A percentile compares a stretch with the other conserved stretches of the same genome.
Evolutionary conservation across 2,797 vertebrate genomes (phyloP).

Genomic region (Allobates femoralis): DNA sequence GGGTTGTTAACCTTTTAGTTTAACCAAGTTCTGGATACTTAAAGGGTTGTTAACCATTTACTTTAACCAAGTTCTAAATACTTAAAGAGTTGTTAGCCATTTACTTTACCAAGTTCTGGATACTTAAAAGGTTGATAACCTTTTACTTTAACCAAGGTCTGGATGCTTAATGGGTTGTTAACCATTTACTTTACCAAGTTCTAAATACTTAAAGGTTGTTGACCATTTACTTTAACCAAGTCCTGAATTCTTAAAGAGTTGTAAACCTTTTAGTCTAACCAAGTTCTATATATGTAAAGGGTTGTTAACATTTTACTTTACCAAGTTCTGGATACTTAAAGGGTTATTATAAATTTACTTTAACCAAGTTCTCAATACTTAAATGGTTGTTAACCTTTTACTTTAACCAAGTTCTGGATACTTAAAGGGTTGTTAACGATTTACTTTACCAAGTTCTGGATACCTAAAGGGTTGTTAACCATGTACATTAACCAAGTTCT

Average conservation of each 20-base stretch:
- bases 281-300: background rate
- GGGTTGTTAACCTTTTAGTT: background rate
- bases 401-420: background rate
- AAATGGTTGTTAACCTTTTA: slow-evolving; percentile 3
- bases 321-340: too few species aligned
- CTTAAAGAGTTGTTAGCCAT: background rate
- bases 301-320: background rate
- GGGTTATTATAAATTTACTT: background rate
- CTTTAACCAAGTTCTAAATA: background rate
- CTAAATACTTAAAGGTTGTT: background rate
- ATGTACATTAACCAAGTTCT: background rate
- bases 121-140: background rate
- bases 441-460: too few species aligned
- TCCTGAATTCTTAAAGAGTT: slow-evolving; percentile 12
- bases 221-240: background rate
- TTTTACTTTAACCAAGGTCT: background rate
- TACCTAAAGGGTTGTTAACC: background rate
- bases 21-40: background rate
- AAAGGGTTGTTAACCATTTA: slow-evolving; percentile 6
- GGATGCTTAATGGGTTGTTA: background rate
- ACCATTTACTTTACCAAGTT: background rate
- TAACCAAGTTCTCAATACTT: background rate
- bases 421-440: background rate
- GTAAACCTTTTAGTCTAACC: background rate
- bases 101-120: too few species aligned